Conservation (phyloP, 2,888 invertebrate genomes). For the Trichopoda pennipes region DNA sequence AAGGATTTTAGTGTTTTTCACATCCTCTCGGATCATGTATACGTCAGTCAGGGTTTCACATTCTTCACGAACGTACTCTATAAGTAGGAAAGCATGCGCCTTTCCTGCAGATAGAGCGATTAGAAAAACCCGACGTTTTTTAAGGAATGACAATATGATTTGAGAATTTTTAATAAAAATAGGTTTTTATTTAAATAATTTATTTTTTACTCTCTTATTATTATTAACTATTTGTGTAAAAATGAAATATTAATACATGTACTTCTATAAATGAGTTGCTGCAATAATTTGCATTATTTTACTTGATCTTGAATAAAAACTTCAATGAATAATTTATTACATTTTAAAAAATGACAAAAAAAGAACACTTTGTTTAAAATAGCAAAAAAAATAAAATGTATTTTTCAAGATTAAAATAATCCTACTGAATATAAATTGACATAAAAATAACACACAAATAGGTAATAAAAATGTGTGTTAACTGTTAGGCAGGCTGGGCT, state of each 20-base stretch:
- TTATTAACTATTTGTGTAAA: slow-evolving; percentile 52
- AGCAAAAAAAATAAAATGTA: slow-evolving; percentile 20
- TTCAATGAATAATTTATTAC: slow-evolving; percentile 33
- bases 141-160: not conserved
- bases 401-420: not conserved
- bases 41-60: no score
- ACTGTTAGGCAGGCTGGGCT: not conserved
- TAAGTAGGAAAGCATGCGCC: no score
- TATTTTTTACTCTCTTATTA: slow-evolving; percentile 20
- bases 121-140: no score
- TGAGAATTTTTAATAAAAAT: slow-evolving; percentile 34
- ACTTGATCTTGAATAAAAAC: slow-evolving; percentile 41
- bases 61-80: no score
- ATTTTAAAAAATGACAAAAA: not conserved
- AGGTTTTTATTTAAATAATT: slow-evolving; percentile 35
- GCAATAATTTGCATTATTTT: slow-evolving; percentile 31
- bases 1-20: no score
- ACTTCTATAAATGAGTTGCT: slow-evolving; percentile 27
- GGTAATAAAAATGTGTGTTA: no score
- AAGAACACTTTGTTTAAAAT: slow-evolving; percentile 24
- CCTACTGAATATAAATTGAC: no score
- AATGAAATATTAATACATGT: slow-evolving; percentile 29
- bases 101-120: no score
- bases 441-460: not conserved
- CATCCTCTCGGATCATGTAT: no score